A percentile compares a stretch with the other conserved stretches of the same genome.
These are phyloP conservation scores for Phataginus tricuspis DNA, from an alignment of 2,797 vertebrate genomes.

Conservation along the genomic window DNA sequence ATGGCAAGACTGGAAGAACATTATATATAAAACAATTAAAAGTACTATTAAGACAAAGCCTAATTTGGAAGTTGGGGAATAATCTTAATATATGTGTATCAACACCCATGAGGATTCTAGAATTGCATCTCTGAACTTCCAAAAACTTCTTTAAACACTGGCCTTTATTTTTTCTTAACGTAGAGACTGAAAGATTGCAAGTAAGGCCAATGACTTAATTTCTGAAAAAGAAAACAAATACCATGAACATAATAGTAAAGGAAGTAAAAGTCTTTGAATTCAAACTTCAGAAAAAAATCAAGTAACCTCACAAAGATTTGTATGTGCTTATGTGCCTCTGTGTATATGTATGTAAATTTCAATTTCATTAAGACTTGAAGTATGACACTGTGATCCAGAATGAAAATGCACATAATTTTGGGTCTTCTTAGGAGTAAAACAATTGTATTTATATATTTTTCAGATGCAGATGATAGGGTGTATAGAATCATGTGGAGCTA, in stretches of 20 bases:
- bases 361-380: background rate
- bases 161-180: background rate
- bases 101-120: background rate
- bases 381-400: background rate
- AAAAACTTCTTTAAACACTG: background rate
- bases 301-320: background rate
- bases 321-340: background rate
- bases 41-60: background rate
- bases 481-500: background rate
- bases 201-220: background rate
- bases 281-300: conserved; percentile 23
- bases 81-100: background rate
- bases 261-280: background rate
- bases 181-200: background rate
- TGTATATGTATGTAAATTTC: background rate
- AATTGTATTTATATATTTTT: background rate
- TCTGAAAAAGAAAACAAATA: background rate
- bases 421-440: background rate
- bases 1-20: background rate
- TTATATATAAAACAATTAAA: background rate
- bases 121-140: background rate
- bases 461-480: background rate
- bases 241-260: background rate
- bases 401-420: background rate
- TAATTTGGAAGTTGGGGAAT: background rate